Percentiles rank a stretch among this genome's conserved stretches.
Conservation (phyloP, 2,113 vertebrate species). For the Tringa solitaria region DNA sequence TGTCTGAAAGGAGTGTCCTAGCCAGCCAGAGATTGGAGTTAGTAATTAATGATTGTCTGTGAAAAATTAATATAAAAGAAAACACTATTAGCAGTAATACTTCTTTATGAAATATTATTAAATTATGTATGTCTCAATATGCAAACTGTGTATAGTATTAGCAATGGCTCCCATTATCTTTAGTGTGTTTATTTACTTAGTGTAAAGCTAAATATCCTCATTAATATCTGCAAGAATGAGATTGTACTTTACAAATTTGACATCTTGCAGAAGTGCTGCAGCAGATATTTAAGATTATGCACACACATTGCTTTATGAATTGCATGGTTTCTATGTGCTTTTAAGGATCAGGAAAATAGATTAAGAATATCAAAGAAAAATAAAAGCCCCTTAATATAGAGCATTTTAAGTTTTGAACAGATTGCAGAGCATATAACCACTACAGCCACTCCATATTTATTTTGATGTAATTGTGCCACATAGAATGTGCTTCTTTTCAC, state of each 20-base stretch:
- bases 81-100: not conserved
- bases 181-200: not conserved
- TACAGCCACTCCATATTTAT: not conserved
- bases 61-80: not conserved
- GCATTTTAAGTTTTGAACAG: not conserved
- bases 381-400: not conserved
- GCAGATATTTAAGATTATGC: not conserved
- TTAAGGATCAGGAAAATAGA: not conserved
- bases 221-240: not conserved
- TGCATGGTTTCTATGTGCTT: not conserved
- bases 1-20: not conserved
- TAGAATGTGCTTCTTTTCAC: slow-evolving; percentile 14
- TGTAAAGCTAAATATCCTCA: not conserved
- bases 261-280: not conserved
- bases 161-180: not conserved
- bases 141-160: not conserved
- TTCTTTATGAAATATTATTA: not conserved
- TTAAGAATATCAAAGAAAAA: not conserved
- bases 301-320: not conserved
- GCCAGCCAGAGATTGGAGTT: not conserved
- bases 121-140: not conserved
- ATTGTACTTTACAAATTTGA: not conserved
- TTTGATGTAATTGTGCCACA: not conserved
- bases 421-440: not conserved
- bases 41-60: not conserved